Base-by-base conservation (phyloP, 1,140 invertebrate species). In the Magallana gigas region DNA sequence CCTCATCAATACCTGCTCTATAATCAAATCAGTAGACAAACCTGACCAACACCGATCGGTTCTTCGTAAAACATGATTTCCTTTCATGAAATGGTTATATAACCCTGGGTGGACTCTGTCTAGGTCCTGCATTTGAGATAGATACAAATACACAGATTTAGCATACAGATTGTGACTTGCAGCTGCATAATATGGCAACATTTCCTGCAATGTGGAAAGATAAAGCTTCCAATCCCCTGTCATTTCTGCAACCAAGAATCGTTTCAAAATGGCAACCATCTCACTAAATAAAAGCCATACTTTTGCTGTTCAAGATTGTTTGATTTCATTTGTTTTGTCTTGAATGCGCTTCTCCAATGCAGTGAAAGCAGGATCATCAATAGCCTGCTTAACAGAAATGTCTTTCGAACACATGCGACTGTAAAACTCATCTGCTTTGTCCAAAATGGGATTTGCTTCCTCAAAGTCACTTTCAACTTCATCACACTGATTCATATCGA, bases 151-250 rank as follows among this genome's bases (percentile, higher is more conserved):
- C 58, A 90, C 88, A 83, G 93, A 94, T 93, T 95, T 95, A 7
- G 95, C 94, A 91, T 95, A 95, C 59, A 93, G 85, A 87, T 94
- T 94, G 89, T 95, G 95, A 48, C 95, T 94, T 85, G 90, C 84
- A 11, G 95, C 94, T 90, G 95, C 92, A 91, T 95, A 94, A 85
- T 89, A 94, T 16, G 94, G 94, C n/a, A 95, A 88, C 92, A 95
- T 95, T 88, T 36, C 36, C 36, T 36, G 36, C 36, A 36, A 36
- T 36, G 36, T 36, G 36, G 36, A 36, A 36, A 36, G 36, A 36
- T 36, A 5, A 36, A 36, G 36, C 36, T 36, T 1, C 36, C 36
- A 36, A 36, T 36, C 36, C 36, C 36, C 36, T 36, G 36, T 36
- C 36, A 1, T 36, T 36, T 36, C 36, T 36, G 36, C 4, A 36